Conservation (phyloP, 2,888 invertebrate species). For the Philereme vetulata region DNA sequence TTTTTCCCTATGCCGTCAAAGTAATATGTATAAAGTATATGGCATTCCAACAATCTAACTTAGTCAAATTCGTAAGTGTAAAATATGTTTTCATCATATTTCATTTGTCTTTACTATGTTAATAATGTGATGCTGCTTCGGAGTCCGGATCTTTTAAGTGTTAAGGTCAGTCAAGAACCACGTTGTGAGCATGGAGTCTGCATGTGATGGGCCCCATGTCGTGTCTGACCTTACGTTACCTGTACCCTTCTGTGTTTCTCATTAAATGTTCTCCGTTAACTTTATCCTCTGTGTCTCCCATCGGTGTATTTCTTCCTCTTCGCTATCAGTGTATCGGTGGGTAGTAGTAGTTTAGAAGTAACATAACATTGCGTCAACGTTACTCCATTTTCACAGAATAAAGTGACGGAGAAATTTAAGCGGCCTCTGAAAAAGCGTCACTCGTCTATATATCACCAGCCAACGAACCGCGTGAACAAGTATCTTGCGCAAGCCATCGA, state of each 20-base stretch:
- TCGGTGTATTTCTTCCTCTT: constrained; percentile 36
- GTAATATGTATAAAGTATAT: constrained; percentile 17
- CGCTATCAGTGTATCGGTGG: constrained; percentile 41
- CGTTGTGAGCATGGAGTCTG: constrained; percentile 73
- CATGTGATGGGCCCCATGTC: constrained; percentile 68
- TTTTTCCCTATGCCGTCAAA: constrained; percentile 25
- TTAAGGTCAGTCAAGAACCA: constrained; percentile 77
- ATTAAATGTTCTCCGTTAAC: constrained; percentile 44
- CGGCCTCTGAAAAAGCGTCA: constrained; percentile 94
- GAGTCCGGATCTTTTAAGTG: constrained; percentile 77
- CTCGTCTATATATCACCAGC: constrained; percentile 93
- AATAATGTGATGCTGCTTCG: constrained; percentile 82
- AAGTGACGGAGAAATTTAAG: constrained; percentile 94
- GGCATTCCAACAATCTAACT: constrained; percentile 24
- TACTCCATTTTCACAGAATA: constrained; percentile 85
- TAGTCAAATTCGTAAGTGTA: constrained; percentile 22
- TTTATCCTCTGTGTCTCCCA: constrained; percentile 41
- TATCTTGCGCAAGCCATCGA: constrained; percentile 96
- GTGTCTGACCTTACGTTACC: constrained; percentile 51
- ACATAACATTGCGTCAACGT: constrained; percentile 47
- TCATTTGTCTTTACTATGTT: constrained; percentile 65
- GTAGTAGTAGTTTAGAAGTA: constrained; percentile 36
- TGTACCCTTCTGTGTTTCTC: constrained; percentile 34
- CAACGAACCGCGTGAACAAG: constrained; percentile 95
- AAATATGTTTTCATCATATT: constrained; percentile 53